A percentile compares a stretch with the other conserved stretches of the same genome.
Evolutionary conservation across 2,113 vertebrate genomes (phyloP).

Genomic region (Catagonus wagneri): DNA sequence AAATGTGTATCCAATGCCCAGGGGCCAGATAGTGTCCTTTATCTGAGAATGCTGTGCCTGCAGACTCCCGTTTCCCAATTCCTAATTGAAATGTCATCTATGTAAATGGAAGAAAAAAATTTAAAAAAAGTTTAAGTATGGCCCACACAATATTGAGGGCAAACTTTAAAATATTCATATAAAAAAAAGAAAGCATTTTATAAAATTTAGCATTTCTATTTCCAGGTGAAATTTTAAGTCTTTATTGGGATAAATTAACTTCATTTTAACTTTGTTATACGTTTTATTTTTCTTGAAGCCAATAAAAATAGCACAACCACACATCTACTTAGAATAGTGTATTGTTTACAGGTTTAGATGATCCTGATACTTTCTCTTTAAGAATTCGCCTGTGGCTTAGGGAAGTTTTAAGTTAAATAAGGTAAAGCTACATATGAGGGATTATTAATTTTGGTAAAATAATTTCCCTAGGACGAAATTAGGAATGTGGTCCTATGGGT

Average conservation of each 20-base stretch:
- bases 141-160: too few relatives aligned
- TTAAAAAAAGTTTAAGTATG: too few relatives aligned
- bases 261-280: neutral
- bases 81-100: neutral
- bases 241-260: neutral
- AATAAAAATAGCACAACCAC: neutral
- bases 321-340: neutral
- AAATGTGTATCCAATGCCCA: neutral
- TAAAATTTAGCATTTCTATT: neutral
- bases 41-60: neutral
- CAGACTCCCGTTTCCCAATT: neutral
- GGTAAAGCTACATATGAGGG: neutral
- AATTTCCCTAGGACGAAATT: neutral
- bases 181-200: neutral
- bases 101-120: too few relatives aligned
- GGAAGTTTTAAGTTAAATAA: constrained; percentile 26
- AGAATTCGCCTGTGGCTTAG: neutral
- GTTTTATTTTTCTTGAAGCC: neutral
- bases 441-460: neutral
- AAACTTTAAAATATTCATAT: too few relatives aligned
- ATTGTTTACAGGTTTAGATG: neutral
- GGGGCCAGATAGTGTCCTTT: neutral
- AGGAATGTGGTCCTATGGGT: too few relatives aligned
- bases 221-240: neutral
- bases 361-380: neutral